These are phyloP conservation scores for Scaptomyza cyrtandrae DNA, from an alignment of 2,888 invertebrate genomes.

Conservation along the genomic window DNA sequence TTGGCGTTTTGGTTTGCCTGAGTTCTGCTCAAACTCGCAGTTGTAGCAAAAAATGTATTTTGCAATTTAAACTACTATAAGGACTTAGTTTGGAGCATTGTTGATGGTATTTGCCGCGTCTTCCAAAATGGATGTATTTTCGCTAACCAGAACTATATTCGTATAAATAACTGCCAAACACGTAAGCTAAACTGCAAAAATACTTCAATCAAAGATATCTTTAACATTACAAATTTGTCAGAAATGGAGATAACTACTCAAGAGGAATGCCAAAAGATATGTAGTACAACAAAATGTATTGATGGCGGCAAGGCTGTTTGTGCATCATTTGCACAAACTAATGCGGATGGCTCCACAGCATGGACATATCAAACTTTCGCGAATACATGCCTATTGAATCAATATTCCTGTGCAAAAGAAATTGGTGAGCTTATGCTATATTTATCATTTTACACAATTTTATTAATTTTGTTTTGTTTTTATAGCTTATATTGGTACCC, in stretches of 20 bases:
- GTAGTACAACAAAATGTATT: conserved; percentile 22
- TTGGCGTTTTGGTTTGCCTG: conserved; percentile 8
- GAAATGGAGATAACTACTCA: conserved; percentile 29
- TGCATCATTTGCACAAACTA: conserved; percentile 20
- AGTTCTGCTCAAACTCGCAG: conserved; percentile 6
- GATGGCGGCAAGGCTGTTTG: conserved; percentile 25
- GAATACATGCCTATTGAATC: conserved; percentile 36
- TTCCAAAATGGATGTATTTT: conserved; percentile 58
- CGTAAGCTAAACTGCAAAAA: too few relatives aligned
- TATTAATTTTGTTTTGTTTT: not conserved
- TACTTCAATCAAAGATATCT: too few relatives aligned
- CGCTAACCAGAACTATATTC: conserved; percentile 40
- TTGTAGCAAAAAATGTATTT: conserved; percentile 32
- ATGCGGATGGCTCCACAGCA: conserved; percentile 2
- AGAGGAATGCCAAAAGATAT: conserved; percentile 11
- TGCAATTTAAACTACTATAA: conserved; percentile 15
- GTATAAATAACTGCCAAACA: conserved; percentile 27
- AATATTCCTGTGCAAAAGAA: conserved; percentile 22
- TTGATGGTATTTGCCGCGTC: conserved; percentile 37
- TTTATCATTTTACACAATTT: not conserved
- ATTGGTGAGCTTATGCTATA: conserved; percentile 8
- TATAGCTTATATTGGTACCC: conserved; percentile 35
- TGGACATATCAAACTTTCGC: conserved; percentile 1
- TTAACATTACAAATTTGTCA: not conserved
- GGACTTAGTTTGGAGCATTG: conserved; percentile 44